These are phyloP conservation scores for Calidris pugnax DNA, from an alignment of 2,113 vertebrate genomes.

Conservation along the genomic window DNA sequence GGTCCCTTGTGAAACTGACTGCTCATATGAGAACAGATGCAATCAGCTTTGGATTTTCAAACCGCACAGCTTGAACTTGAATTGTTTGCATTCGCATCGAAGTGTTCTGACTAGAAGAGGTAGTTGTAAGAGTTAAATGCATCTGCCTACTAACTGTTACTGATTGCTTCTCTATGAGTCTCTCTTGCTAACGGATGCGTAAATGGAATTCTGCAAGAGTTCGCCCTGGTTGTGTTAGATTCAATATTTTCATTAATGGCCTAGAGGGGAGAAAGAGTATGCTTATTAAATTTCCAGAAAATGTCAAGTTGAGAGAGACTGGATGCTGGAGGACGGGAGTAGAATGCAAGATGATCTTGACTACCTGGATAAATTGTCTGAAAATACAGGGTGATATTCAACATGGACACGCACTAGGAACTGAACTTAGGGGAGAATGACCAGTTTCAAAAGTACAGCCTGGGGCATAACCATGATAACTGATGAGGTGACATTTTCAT, in stretches of 20 bases:
- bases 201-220: neutral
- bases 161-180: neutral
- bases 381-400: neutral
- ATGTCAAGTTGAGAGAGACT: neutral
- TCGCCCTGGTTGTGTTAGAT: neutral
- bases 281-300: slow-evolving; percentile 16
- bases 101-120: slow-evolving; percentile 23
- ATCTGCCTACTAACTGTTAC: neutral
- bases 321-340: neutral
- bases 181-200: neutral
- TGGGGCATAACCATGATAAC: neutral
- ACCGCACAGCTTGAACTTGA: neutral
- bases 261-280: neutral
- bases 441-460: neutral
- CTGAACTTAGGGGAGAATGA: neutral
- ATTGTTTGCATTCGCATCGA: neutral
- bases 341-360: slow-evolving; percentile 26
- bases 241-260: slow-evolving; percentile 20
- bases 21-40: slow-evolving; percentile 15
- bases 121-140: neutral
- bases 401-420: neutral
- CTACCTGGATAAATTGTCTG: neutral
- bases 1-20: neutral
- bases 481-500: neutral
- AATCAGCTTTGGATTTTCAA: slow-evolving; percentile 44